Evolutionary conservation across 2,888 invertebrate species (phyloP), one percentile per base, ranked within the genome.

Genomic region (Leucophora obtusa): DNA sequence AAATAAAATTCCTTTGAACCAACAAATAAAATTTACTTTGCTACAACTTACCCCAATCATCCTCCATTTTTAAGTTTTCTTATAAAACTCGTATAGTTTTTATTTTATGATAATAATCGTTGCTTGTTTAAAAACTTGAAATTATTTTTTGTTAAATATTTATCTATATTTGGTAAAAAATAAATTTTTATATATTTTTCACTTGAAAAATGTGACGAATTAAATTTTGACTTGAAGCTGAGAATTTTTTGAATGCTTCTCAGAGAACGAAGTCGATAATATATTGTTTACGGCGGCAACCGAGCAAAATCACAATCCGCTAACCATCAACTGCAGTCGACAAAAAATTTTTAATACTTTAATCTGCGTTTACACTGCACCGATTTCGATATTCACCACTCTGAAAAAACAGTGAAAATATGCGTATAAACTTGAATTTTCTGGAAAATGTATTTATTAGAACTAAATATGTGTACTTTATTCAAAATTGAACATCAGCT

Each of bases 1-100:
- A 53, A 50, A 47, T 2, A 70, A 43, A 73, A 73, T 73, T 77
- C 70, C 60, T 76, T 76, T 60, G 54, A 69, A 63, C 47, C 53
- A 51, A 51, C 0, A 69, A 60, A 7, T 33, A 24, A 11, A 28
- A 28, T 38, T 15, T n/a, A n/a, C 33, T 28, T 24, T 18, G 56
- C 24, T 21, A 15, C 24, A 68, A 87, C 93, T 89, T 91, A 94
- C 94, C 94, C 94, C 94, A 94, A 89, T 93, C 93, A 90, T 93
- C 94, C 85, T 94, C 94, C 94, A 94, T 94, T 69, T 60, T 84
- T 71, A 10, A 17, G 10, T 65, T 33, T 56, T 5, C 14, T 15
- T 33, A 33, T 33, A 28, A 56, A 28, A n/a, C n/a, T 53, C 7
- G 7, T 28, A 28, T 6, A 28, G 7, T 28, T 28, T 71, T 58